Evolutionary conservation across 2,888 invertebrate genomes (phyloP).

Genomic region (Deilephila porcellus): DNA sequence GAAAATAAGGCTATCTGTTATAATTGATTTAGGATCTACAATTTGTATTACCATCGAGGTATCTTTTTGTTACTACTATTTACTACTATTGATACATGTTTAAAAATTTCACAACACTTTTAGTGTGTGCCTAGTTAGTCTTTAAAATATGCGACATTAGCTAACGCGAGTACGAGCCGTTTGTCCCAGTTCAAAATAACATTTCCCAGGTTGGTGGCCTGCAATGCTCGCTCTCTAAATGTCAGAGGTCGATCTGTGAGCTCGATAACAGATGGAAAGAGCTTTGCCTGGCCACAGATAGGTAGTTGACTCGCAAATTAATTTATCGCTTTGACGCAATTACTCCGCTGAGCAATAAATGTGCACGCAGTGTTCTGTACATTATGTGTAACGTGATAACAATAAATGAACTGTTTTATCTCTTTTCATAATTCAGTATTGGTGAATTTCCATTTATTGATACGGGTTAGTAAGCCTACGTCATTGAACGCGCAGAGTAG

Average conservation of each 20-base stretch:
- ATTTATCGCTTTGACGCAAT: conserved; percentile 36
- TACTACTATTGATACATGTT: background rate
- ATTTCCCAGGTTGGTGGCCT: conserved; percentile 63
- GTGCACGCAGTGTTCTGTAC: background rate
- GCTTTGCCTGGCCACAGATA: conserved; percentile 38
- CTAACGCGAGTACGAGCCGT: conserved; percentile 32
- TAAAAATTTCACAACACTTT: background rate
- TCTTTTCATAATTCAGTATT: background rate
- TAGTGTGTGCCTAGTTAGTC: background rate
- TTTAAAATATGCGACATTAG: conserved; percentile 23
- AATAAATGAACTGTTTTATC: conserved; percentile 22
- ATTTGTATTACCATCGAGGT: background rate
- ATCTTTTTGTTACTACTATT: background rate
- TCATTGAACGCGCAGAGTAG: background rate
- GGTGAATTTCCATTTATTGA: conserved; percentile 6
- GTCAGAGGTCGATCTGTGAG: conserved; percentile 64
- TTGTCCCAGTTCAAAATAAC: conserved; percentile 61
- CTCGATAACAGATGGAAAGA: conserved; percentile 52
- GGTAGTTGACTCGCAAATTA: conserved; percentile 38
- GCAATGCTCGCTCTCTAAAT: conserved; percentile 60
- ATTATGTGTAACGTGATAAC: conserved; percentile 5
- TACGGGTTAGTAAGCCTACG: background rate
- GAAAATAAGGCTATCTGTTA: conserved; percentile 2
- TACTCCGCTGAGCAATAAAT: background rate
- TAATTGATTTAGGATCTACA: background rate